phyloP scores from a whole-genome alignment of 2,113 vertebrate species.

The Pteronura brasiliensis region DNA sequence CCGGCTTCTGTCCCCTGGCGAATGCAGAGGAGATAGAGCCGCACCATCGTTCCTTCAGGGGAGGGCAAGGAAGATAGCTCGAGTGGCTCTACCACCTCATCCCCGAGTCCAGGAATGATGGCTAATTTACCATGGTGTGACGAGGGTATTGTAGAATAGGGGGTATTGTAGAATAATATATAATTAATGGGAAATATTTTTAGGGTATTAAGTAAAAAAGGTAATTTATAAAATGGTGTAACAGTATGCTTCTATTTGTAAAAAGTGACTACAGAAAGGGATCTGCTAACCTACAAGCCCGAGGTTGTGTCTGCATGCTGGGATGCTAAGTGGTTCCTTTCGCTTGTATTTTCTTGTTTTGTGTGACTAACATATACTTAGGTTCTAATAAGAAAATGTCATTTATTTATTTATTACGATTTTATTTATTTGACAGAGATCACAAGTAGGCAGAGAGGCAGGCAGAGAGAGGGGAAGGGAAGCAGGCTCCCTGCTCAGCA shows the following conservation, averaged over 20 bases:
- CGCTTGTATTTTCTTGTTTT: not conserved
- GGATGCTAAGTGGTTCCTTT: not conserved
- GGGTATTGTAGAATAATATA: not conserved
- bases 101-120: not conserved
- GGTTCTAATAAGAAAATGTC: not conserved
- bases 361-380: not conserved
- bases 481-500: no score
- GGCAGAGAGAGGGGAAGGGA: no score
- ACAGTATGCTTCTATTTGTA: not conserved
- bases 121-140: not conserved
- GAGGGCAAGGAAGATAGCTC: not conserved
- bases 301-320: no score
- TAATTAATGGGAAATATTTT: not conserved
- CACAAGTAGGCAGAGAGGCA: no score
- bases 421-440: no score
- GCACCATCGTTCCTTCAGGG: no score
- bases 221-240: not conserved
- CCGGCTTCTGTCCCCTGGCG: not conserved
- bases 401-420: no score
- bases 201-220: not conserved
- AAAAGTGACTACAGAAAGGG: not conserved
- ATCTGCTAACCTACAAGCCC: not conserved
- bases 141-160: not conserved
- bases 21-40: not conserved
- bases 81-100: accelerated